Evolutionary conservation across 2,797 vertebrate genomes (phyloP).

Genomic region (Molossus alvarezi): DNA sequence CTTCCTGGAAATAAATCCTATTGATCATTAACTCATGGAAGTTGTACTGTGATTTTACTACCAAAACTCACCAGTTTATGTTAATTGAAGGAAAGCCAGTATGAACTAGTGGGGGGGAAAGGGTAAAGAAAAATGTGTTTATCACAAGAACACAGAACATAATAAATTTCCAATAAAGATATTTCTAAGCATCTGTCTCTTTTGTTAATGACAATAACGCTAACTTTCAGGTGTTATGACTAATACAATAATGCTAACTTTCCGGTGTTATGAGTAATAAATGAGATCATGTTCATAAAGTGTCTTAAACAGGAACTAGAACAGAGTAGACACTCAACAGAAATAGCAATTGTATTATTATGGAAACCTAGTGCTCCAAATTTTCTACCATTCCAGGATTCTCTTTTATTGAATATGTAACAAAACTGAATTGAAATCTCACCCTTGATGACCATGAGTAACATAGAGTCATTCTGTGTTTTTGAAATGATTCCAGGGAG

Average conservation of each 20-base stretch:
- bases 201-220: constrained; percentile 37
- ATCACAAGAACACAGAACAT: constrained; percentile 17
- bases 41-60: constrained; percentile 22
- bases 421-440: constrained; percentile 22
- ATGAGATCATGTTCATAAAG: neutral
- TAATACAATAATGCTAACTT: constrained; percentile 30
- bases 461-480: neutral
- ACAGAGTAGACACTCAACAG: neutral
- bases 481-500: neutral
- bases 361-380: neutral
- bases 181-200: constrained; percentile 54
- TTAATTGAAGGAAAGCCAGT: constrained; percentile 48
- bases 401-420: constrained; percentile 43
- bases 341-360: constrained; percentile 15
- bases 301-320: neutral
- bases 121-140: constrained; percentile 30
- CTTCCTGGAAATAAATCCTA: constrained; percentile 53
- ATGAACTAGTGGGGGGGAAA: neutral
- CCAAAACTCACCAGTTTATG: constrained; percentile 46
- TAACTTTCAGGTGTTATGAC: neutral
- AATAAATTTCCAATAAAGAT: neutral
- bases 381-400: constrained; percentile 42
- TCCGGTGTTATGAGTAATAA: neutral
- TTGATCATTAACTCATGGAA: constrained; percentile 19
- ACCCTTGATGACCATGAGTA: neutral